Evolutionary conservation across 2,113 vertebrate genomes (phyloP).

Genomic region (Malurus alboscapulatus): DNA sequence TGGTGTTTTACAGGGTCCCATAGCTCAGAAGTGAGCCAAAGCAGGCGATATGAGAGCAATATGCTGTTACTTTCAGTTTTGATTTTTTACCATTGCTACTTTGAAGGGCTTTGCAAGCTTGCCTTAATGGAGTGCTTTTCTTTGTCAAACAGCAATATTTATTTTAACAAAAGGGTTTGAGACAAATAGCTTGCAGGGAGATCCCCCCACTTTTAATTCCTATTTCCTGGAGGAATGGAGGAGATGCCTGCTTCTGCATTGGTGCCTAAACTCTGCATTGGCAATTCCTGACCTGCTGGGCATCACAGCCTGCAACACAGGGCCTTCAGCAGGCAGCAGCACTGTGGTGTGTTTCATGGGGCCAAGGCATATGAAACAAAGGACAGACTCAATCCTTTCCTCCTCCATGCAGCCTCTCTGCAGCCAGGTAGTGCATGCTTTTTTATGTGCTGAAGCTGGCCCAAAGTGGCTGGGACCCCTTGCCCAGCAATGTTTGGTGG

Average conservation of each 20-base stretch:
- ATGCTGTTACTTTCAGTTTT: slow-evolving; percentile 26
- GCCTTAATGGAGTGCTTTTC: background rate
- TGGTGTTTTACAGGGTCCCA: background rate
- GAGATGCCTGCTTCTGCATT: background rate
- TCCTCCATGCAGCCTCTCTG: background rate
- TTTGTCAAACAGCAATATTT: background rate
- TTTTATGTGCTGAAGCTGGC: background rate
- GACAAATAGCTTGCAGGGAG: background rate
- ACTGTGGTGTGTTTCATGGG: background rate
- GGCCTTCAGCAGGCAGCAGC: background rate
- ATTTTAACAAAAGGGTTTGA: background rate
- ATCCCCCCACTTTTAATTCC: background rate
- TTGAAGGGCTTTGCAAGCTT: background rate
- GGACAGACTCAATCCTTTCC: background rate
- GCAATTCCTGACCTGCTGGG: background rate
- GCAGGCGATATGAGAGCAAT: background rate
- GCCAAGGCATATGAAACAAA: background rate
- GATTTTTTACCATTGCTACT: background rate
- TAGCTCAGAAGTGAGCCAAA: background rate
- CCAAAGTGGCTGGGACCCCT: background rate
- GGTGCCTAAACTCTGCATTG: background rate
- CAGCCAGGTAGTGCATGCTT: background rate
- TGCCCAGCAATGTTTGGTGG: background rate
- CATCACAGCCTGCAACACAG: background rate
- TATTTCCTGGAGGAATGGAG: background rate